A percentile compares a stretch with the other conserved stretches of the same genome.
These are phyloP conservation scores for Carpatolechia fugitivella DNA, from an alignment of 2,888 invertebrate genomes.

Conservation along the genomic window DNA sequence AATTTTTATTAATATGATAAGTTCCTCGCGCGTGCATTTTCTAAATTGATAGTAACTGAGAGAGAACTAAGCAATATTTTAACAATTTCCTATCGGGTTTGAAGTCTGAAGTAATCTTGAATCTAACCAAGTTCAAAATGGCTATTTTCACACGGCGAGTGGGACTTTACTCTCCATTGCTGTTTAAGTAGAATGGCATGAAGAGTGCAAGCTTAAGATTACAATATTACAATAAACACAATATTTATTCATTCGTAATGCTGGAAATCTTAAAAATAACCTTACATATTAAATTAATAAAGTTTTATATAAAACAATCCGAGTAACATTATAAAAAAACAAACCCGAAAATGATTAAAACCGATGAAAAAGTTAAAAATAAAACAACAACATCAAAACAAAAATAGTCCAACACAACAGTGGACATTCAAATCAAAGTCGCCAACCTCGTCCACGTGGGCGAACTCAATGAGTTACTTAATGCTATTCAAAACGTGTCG, in stretches of 20 bases:
- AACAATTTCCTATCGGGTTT: conserved; percentile 43
- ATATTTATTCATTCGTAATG: no score
- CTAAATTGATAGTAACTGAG: conserved; percentile 13
- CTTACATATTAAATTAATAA: no score
- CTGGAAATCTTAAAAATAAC: no score
- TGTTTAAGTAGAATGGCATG: neutral
- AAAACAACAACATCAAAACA: neutral
- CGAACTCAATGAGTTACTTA: conserved; percentile 44
- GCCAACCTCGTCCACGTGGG: neutral
- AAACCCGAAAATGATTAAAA: no score
- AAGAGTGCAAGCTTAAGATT: no score
- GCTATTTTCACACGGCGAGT: neutral
- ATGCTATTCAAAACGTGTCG: conserved; percentile 73
- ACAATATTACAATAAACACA: no score
- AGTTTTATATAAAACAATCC: no score
- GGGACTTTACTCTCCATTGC: neutral
- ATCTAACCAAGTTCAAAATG: conserved; percentile 21
- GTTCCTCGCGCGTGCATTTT: neutral
- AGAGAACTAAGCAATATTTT: conserved; percentile 36
- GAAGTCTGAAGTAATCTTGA: conserved; percentile 34
- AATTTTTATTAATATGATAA: no score
- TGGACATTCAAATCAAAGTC: conserved; percentile 3
- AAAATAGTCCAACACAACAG: neutral
- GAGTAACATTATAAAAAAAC: no score
- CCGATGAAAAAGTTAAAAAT: no score